These are phyloP conservation scores for Dastarcus helophoroides DNA, from an alignment of 2,888 invertebrate genomes.

Conservation along the genomic window DNA sequence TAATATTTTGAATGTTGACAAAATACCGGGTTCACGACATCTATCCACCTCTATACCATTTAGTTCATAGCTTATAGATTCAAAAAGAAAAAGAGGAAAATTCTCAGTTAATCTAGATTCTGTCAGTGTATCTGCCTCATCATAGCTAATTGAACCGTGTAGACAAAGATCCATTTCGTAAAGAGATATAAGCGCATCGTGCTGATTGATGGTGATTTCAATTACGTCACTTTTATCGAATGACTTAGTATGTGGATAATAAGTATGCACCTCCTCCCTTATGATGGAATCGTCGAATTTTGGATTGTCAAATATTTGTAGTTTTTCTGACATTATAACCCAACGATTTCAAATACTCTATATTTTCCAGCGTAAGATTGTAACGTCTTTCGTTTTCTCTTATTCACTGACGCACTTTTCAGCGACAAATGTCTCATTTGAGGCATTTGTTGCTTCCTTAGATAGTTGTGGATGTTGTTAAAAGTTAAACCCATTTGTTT, in stretches of 20 bases:
- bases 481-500: slow-evolving; percentile 6
- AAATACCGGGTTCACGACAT: slow-evolving; percentile 24
- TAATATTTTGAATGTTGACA: slow-evolving; percentile 26
- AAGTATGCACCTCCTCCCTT: slow-evolving; percentile 7
- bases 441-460: neutral
- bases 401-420: slow-evolving; percentile 1
- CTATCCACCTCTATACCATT: slow-evolving; percentile 27
- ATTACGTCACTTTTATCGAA: slow-evolving; percentile 11
- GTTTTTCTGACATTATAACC: slow-evolving; percentile 7
- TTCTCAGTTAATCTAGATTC: slow-evolving; percentile 11
- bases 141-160: no score
- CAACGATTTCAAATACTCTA: slow-evolving; percentile 4
- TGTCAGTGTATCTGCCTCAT: slow-evolving; percentile 2
- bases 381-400: neutral
- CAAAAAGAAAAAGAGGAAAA: slow-evolving; percentile 23
- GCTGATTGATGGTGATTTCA: slow-evolving; percentile 11
- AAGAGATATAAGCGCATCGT: slow-evolving; percentile 15
- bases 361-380: slow-evolving; percentile 2
- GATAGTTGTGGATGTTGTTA: no score
- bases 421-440: no score
- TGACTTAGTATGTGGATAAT: slow-evolving; percentile 6
- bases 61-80: slow-evolving; percentile 27
- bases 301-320: no score
- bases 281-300: slow-evolving; percentile 8
- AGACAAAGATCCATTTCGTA: no score